Evolutionary conservation across 1,140 invertebrate species (phyloP), one percentile per base, ranked within the genome.

Genomic region (Acromyrmex echinatior): DNA sequence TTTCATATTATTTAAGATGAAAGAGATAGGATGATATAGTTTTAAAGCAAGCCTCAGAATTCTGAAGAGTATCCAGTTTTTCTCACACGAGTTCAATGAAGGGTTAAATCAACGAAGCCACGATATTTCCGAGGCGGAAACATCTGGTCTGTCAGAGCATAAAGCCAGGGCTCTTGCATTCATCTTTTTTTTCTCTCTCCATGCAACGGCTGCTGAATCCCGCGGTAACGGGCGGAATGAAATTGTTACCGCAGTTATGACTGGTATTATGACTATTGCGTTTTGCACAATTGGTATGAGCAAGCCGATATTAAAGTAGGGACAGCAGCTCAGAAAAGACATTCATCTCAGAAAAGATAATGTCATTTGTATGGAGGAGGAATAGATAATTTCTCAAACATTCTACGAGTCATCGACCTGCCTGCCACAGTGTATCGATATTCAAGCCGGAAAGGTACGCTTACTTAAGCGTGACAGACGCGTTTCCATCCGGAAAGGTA

Each of bases 161-260:
- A 28, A 81, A 71, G 79, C 39, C 62, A 25, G n/a, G 60, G 28
- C 6, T 56, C 62, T 78, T 25, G 62, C 28, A 49, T 66, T 18
- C 18, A 25, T 5, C 49, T 58, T 49, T 79, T 51, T 21, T 58
- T 3, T 58, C n/a, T 76, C 35, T 63, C 60, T 86, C 10, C 51
- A 18, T 25, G 63, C 31, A 58, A 35, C 51, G 53, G 7, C 39
- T 62, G 78, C 18, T 51, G 53, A 70, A 18, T 70, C n/a, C 39
- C 62, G 65, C 53, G 63, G 62, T 86, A 70, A 81, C 63, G 63
- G 85, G 28, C 51, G 53, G 63, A 86, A 81, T 86, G 65, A 86
- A 86, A 86, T 58, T 66, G 85, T 86, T 86, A 81, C 77, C 77
- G 51, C 85, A 70, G 77, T 70, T 86, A 79, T 80, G 77, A 81